Evolutionary conservation across 2,113 vertebrate genomes (phyloP).

Genomic region (Abramis brama): DNA sequence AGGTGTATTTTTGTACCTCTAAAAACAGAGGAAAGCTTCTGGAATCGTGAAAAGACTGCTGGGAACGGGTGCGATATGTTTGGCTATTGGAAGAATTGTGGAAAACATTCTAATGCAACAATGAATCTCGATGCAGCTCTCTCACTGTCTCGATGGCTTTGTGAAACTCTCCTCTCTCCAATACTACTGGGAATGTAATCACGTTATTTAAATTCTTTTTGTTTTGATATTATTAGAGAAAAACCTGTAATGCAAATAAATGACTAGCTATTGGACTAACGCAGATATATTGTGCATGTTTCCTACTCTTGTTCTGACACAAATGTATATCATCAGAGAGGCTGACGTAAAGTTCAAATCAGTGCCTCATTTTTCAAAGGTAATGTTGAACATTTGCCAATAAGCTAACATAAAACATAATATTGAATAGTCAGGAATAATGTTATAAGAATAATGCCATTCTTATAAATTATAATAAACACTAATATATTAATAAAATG

Average conservation of each 20-base stretch:
- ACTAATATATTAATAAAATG: background rate
- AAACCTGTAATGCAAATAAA: conserved; percentile 53
- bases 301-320: conserved; percentile 1
- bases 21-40: conserved; percentile 9
- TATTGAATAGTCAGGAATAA: background rate
- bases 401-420: background rate
- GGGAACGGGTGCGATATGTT: background rate
- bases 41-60: conserved; percentile 13
- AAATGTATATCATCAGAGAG: background rate
- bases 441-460: background rate
- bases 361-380: background rate
- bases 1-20: conserved; percentile 54
- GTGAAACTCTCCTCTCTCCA: conserved; percentile 26
- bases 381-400: background rate
- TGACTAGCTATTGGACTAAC: conserved; percentile 37
- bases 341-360: background rate
- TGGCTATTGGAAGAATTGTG: conserved; percentile 11
- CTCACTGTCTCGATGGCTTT: background rate
- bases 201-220: conserved; percentile 20
- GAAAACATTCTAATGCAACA: background rate
- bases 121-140: conserved; percentile 9
- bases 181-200: conserved; percentile 38
- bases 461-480: background rate
- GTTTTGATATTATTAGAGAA: conserved; percentile 46
- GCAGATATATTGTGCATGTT: background rate